phyloP scores from a whole-genome alignment of 2,888 invertebrate genomes.

The Heliconius hortense region DNA sequence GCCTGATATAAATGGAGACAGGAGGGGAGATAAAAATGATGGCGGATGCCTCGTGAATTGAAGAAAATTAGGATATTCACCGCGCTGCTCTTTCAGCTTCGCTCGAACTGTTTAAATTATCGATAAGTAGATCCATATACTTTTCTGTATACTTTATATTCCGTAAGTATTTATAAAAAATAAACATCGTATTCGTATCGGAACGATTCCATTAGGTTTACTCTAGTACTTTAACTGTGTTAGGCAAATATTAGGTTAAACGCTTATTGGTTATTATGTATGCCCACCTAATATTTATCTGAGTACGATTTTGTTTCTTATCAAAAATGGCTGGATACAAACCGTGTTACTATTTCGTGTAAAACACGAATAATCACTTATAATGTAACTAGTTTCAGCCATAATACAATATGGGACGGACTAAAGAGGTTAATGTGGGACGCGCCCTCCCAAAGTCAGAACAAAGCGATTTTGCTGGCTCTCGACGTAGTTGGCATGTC shows the following conservation, averaged over 20 bases:
- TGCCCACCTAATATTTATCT: too few relatives aligned
- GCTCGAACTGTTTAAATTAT: conserved; percentile 67
- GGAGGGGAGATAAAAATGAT: conserved; percentile 80
- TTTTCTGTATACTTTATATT: conserved; percentile 32
- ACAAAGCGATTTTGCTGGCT: conserved; percentile 71
- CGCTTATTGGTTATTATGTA: too few relatives aligned
- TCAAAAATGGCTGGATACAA: too few relatives aligned
- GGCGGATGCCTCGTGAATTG: conserved; percentile 77
- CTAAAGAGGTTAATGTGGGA: conserved; percentile 54
- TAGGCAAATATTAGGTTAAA: conserved; percentile 1
- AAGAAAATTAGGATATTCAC: conserved; percentile 78
- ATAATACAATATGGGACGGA: conserved; percentile 38
- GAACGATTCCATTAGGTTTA: neutral
- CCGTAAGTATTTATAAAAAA: neutral
- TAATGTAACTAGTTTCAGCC: conserved; percentile 29
- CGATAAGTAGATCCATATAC: conserved; percentile 53
- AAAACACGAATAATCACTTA: conserved; percentile 30
- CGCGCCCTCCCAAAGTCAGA: conserved; percentile 59
- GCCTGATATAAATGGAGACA: conserved; percentile 76
- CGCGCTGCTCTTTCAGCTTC: conserved; percentile 65
- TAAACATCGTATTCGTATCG: neutral
- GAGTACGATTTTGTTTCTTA: neutral
- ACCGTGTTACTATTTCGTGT: neutral
- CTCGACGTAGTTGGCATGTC: conserved; percentile 64
- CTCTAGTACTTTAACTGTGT: neutral